Conservation (phyloP, 1,140 invertebrate species). For the Dolichoris vasculosae region DNA sequence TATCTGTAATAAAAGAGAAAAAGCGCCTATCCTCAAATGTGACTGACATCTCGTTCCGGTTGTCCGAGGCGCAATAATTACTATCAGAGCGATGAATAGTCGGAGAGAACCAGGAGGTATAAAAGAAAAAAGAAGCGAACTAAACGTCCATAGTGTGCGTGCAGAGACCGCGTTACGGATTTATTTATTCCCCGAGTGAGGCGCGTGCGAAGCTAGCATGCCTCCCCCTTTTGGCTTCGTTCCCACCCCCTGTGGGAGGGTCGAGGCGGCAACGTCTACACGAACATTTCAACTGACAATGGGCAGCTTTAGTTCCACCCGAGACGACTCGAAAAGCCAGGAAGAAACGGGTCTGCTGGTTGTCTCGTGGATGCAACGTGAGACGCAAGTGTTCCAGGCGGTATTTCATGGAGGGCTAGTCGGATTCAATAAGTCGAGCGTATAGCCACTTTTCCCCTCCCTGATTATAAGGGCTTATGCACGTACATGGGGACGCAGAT, state of each 20-base stretch:
- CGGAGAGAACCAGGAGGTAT: not conserved
- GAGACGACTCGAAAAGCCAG: conserved; percentile 51
- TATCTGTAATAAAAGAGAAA: conserved; percentile 13
- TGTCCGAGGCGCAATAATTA: conserved; percentile 46
- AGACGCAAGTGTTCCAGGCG: conserved; percentile 53
- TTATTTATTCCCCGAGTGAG: conserved; percentile 45
- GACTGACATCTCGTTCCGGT: conserved; percentile 45
- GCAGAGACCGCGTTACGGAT: conserved; percentile 23
- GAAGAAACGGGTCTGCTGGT: conserved; percentile 45
- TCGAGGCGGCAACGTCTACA: not conserved
- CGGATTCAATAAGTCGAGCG: conserved; percentile 59
- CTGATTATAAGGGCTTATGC: not conserved
- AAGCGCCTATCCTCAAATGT: conserved; percentile 15
- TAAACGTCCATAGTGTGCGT: conserved; percentile 29
- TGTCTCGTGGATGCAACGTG: conserved; percentile 58
- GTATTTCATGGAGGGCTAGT: conserved; percentile 53
- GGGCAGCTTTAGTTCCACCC: conserved; percentile 56
- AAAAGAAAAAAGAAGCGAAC: conserved; percentile 13
- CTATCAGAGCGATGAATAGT: conserved; percentile 3
- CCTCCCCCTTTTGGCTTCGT: not conserved
- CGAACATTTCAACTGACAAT: conserved; percentile 44
- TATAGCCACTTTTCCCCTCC: conserved; percentile 42
- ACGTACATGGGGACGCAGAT: not conserved
- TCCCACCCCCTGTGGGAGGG: not conserved
- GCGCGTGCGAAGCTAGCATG: not conserved